Percentiles rank a stretch among this genome's conserved stretches.
Conservation (phyloP, 2,113 vertebrate species). For the Sciurus niger region DNA sequence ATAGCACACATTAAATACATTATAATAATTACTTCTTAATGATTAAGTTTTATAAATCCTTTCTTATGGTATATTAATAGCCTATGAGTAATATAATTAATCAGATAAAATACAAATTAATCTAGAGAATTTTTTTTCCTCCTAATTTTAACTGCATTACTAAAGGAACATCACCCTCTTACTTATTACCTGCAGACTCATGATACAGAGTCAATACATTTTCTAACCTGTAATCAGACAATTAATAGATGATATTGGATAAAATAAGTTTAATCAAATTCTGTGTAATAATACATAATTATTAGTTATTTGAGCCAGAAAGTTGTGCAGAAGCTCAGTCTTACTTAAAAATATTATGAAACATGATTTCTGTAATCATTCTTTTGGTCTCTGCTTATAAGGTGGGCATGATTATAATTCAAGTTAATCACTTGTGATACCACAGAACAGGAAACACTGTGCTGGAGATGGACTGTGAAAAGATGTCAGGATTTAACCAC, state of each 20-base stretch:
- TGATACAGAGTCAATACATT: constrained; percentile 12
- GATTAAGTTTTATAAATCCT: constrained; percentile 35
- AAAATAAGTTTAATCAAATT: constrained; percentile 62
- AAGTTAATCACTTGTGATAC: constrained; percentile 54
- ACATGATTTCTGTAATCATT: constrained; percentile 63
- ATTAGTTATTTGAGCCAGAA: constrained; percentile 32
- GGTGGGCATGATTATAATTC: constrained; percentile 59
- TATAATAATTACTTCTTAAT: constrained; percentile 23
- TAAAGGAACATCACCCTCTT: background rate
- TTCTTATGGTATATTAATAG: background rate
- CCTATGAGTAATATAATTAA: background rate
- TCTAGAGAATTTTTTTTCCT: constrained; percentile 17
- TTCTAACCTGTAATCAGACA: constrained; percentile 34
- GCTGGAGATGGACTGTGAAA: background rate
- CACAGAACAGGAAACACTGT: constrained; percentile 41
- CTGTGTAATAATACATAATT: background rate
- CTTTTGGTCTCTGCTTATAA: constrained; percentile 32
- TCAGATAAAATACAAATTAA: background rate
- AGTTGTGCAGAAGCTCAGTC: constrained; percentile 39
- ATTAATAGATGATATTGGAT: background rate
- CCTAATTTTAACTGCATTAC: background rate
- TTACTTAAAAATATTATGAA: constrained; percentile 62
- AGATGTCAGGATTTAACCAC: constrained; percentile 20
- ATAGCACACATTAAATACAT: background rate
- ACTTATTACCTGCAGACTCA: background rate